These are phyloP conservation scores for Cairina moschata DNA, from an alignment of 2,113 vertebrate genomes.

Conservation along the genomic window DNA sequence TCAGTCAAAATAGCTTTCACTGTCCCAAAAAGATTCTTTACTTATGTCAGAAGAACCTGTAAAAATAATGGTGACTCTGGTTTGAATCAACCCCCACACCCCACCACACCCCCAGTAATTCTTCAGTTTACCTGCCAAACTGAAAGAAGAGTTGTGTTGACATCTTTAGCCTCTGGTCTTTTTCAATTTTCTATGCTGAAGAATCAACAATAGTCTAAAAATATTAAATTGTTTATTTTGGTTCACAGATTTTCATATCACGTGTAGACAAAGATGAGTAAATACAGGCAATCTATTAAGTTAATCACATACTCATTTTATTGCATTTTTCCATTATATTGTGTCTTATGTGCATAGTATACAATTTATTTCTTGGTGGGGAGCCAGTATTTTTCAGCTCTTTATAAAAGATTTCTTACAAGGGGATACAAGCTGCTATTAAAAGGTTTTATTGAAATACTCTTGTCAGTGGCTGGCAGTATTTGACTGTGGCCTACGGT, in stretches of 20 bases:
- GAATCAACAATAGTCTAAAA: neutral
- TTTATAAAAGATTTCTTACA: neutral
- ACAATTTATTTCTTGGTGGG: neutral
- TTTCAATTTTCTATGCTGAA: neutral
- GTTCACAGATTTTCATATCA: neutral
- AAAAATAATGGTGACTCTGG: neutral
- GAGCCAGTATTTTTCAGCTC: neutral
- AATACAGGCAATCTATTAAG: neutral
- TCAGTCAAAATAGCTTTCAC: neutral
- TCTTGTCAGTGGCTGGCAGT: neutral
- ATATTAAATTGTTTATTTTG: neutral
- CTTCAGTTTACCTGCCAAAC: neutral
- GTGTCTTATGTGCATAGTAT: neutral
- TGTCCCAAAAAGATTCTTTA: neutral
- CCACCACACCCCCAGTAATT: no score
- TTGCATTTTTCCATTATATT: neutral
- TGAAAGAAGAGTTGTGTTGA: neutral
- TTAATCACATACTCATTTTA: neutral
- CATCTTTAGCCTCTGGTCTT: neutral
- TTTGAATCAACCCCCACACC: neutral
- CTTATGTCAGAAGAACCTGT: neutral
- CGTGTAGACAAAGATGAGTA: neutral
- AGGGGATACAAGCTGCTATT: neutral
- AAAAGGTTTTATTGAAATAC: neutral
- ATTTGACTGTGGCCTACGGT: neutral